These are phyloP conservation scores for Drosophila neotestacea DNA, from an alignment of 2,888 invertebrate genomes.

Conservation along the genomic window DNA sequence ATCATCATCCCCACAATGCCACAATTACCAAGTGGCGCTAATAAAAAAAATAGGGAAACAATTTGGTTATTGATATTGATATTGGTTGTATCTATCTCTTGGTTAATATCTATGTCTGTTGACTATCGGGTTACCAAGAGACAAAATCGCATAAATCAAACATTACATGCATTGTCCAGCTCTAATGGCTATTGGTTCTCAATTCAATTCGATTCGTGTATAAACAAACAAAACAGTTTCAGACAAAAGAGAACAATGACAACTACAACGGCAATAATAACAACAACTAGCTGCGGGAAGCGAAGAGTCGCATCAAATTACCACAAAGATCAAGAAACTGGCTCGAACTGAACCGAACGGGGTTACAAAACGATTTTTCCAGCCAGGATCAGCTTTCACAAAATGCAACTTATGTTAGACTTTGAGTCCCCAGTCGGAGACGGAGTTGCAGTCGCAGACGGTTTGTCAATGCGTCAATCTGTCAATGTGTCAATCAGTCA, in stretches of 20 bases:
- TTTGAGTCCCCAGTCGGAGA: conserved; percentile 68
- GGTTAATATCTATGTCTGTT: not conserved
- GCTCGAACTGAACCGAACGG: conserved; percentile 20
- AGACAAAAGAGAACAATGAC: conserved; percentile 47
- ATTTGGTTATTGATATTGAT: conserved; percentile 26
- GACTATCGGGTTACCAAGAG: conserved; percentile 57
- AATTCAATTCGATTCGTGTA: conserved; percentile 10
- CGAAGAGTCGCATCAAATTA: conserved; percentile 67
- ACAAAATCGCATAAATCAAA: conserved; percentile 67
- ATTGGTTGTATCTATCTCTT: not conserved
- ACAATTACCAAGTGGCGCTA: conserved; percentile 78
- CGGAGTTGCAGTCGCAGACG: conserved; percentile 22
- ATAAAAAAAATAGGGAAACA: conserved; percentile 70
- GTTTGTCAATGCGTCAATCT: conserved; percentile 39
- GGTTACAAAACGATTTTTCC: conserved; percentile 71
- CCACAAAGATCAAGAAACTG: conserved; percentile 55
- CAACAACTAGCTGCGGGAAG: conserved; percentile 7
- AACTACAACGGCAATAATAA: conserved; percentile 20
- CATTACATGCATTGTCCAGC: conserved; percentile 44
- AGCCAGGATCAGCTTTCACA: conserved; percentile 79
- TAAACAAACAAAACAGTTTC: conserved; percentile 75
- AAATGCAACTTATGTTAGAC: conserved; percentile 71
- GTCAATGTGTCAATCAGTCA: conserved; percentile 46
- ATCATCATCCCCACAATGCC: conserved; percentile 3
- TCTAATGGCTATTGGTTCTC: conserved; percentile 46